A percentile compares a stretch with the other conserved stretches of the same genome.
These are phyloP conservation scores for Synergus itoensis DNA, from an alignment of 2,888 invertebrate species.

Conservation along the genomic window DNA sequence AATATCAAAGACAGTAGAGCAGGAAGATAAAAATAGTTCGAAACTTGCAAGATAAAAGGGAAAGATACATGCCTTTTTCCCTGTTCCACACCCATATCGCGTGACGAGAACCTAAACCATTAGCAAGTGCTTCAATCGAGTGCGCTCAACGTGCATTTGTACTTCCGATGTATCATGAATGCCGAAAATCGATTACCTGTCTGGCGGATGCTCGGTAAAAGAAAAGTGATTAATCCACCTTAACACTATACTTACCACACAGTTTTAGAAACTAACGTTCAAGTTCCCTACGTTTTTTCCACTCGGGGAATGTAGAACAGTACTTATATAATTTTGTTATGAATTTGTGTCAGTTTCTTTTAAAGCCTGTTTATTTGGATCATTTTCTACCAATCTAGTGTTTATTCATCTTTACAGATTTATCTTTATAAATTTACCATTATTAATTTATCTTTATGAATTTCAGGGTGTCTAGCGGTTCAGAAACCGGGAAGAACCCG, in stretches of 20 bases:
- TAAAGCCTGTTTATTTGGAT: not conserved
- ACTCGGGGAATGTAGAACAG: not conserved
- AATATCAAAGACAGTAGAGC: not conserved
- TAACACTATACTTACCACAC: not conserved
- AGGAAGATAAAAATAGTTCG: not conserved
- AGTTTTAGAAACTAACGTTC: not conserved
- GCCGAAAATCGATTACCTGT: conserved; percentile 44
- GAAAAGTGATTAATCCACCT: conserved; percentile 24
- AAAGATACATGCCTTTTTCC: not conserved
- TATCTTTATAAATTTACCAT: not conserved
- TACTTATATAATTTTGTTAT: not conserved
- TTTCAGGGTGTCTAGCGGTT: no score
- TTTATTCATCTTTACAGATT: no score
- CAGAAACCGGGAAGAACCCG: no score
- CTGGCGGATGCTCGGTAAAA: conserved; percentile 3
- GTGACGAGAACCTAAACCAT: conserved; percentile 50
- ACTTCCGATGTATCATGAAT: conserved; percentile 43
- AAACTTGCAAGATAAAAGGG: not conserved
- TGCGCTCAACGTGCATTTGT: conserved; percentile 45
- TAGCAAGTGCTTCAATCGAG: conserved; percentile 49
- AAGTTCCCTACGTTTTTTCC: not conserved
- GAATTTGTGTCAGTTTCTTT: not conserved
- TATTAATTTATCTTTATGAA: not conserved
- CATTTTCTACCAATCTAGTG: not conserved
- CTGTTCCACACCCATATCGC: conserved; percentile 39